Base-by-base conservation (phyloP, 2,797 vertebrate species). In the Selene dorsalis region DNA sequence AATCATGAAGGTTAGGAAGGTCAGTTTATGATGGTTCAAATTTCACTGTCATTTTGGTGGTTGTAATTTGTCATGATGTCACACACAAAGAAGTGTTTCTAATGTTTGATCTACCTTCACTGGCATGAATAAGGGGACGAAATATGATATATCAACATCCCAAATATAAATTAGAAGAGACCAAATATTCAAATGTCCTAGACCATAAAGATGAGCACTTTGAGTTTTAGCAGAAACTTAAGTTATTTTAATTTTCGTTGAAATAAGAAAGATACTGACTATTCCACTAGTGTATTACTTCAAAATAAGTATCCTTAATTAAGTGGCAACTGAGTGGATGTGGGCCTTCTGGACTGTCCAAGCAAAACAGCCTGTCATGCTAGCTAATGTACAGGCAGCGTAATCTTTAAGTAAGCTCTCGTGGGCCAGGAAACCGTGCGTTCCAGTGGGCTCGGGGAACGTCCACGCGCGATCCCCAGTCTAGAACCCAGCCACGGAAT, bases 341-440 rank as follows among this genome's bases (percentile, higher is more conserved):
- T 0, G 45, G 88, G 89, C 88, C 91, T 59, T 20, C 45, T 50
- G 70, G 26, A 41, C 38, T n/a, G 57, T 79, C 52, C 38, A 59
- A 64, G 65, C 56, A 28, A 3, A 35, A 26, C 57, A 88, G 77
- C 85, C 61, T 5, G 60, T 39, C 77, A 45, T 79, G 86, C 80
- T 92, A 90, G 82, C 83, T 63, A 14, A 18, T 5, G 61, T 7
- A 10, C 47, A 38, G 30, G 52, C 59, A 75, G 70, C 48, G 61
- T 62, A 20, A n/a, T 61, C 61, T 58, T 35, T 24, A 47, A 28
- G 47, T 22, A n/a, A 38, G 18, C 58, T 50, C 60, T 69, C 61
- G 48, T 4, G 50, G 73, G 74, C 59, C 74, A 18, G 38, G 59
- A 43, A 24, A 53, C 22, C 53, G 52, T 39, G 12, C 11, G 73